Evolutionary conservation across 2,113 vertebrate genomes (phyloP), one percentile per base, ranked within the genome.

Genomic region (Anser cygnoides): DNA sequence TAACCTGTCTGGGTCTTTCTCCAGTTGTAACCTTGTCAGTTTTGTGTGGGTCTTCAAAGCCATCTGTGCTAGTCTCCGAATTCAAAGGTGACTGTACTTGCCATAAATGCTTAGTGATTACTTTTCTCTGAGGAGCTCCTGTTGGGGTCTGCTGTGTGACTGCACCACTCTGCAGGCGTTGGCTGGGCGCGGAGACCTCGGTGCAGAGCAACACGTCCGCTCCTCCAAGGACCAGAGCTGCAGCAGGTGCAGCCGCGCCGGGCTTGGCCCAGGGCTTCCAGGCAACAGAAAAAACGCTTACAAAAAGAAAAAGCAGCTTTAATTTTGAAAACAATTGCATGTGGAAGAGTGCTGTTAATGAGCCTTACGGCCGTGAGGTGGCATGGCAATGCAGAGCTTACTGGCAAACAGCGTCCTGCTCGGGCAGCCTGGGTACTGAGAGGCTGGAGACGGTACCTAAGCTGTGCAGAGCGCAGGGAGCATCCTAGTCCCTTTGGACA

Each of bases 1-100:
- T 97, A 96, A 85, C 94, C 92, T 97, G 89, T 41, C 92, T 96
- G 96, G 29, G 78, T 87, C 86, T 91, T 90, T 91, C 91, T 90
- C 87, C 92, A n/a, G 87, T 41, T 94, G 95, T 46, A 31, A 92
- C 83, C 50, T 35, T 89, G 88, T 52, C 92, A 87, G 87, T 21
- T 89, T 89, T 89, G 87, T 79, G 75, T 94, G 75, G 81, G 88
- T 97, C 97, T 97, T 96, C 97, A 83, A 43, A 94, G 93, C 77
- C 96, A 96, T 76, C 94, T 95, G 89, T 77, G 94, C 93, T 91
- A 90, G 73, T 59, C 94, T 95, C 96, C 95, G 84, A 19, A 93
- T 43, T 25, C 88, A 91, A 50, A 83, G 93, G 94, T 90, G 88
- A 19, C 93, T 85, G 84, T 65, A 79, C 49, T 89, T 25, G 91